Conservation (phyloP, 2,113 vertebrate genomes). For the Sakesphorus luctuosus region DNA sequence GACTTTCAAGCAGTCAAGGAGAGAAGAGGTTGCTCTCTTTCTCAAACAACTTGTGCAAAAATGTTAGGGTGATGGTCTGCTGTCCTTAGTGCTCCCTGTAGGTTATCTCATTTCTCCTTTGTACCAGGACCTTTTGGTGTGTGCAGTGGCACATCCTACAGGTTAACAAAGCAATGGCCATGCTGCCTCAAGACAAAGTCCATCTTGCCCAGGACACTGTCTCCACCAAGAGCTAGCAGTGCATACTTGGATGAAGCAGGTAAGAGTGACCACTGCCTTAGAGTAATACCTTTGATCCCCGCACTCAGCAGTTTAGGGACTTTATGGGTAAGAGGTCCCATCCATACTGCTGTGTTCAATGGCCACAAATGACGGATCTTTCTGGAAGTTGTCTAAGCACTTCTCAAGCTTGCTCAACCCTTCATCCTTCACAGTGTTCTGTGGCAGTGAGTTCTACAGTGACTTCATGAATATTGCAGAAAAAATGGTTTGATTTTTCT, state of each 20-base stretch:
- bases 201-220: background rate
- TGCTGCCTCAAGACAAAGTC: background rate
- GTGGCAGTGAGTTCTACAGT: background rate
- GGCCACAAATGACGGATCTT: accelerated
- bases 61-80: background rate
- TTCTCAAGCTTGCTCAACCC: background rate
- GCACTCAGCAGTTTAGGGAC: background rate
- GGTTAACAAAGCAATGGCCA: background rate
- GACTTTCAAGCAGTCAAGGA: background rate
- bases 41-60: background rate
- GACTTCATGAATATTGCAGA: background rate
- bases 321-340: background rate
- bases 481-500: background rate
- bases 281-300: background rate
- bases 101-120: background rate
- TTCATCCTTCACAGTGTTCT: background rate
- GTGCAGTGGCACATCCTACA: background rate
- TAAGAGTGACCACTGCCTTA: background rate
- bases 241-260: background rate
- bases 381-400: background rate
- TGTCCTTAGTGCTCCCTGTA: background rate
- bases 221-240: background rate
- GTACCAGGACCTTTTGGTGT: background rate
- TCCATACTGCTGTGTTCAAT: background rate
- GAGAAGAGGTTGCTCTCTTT: background rate